Conservation (phyloP, 2,797 vertebrate genomes). For the Orientallactaga sibirica region DNA sequence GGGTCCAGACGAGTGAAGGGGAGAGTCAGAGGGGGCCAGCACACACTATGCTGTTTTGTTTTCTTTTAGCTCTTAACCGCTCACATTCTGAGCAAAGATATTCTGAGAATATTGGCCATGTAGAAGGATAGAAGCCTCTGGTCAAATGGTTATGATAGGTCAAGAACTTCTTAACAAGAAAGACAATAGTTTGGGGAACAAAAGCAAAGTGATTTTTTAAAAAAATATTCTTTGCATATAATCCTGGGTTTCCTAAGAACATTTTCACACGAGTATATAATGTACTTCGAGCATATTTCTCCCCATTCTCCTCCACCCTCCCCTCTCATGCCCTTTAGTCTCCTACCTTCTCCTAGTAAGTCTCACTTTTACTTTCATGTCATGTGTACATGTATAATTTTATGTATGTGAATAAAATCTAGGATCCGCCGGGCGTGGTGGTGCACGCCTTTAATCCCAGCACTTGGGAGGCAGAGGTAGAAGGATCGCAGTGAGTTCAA, state of each 20-base stretch:
- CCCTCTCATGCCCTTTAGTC: background rate
- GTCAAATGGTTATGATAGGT: background rate
- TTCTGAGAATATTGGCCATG: background rate
- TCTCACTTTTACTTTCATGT: background rate
- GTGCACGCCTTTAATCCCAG: no score
- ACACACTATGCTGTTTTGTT: background rate
- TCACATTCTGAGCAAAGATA: background rate
- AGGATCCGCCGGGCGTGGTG: background rate
- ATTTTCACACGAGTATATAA: background rate
- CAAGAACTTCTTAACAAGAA: background rate
- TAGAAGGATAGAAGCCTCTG: background rate
- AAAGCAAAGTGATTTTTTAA: background rate
- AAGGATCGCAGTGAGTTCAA: no score
- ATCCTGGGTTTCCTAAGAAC: background rate
- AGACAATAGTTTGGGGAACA: background rate
- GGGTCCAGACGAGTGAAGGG: background rate
- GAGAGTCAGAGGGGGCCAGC: background rate
- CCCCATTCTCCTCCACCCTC: background rate
- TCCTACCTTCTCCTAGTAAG: background rate
- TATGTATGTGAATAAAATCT: background rate
- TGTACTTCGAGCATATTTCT: background rate
- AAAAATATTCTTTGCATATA: background rate
- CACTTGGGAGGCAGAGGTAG: no score
- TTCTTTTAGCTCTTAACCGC: constrained; percentile 36
- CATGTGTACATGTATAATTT: background rate